phyloP scores from a whole-genome alignment of 2,113 vertebrate genomes.

The Ivindomyrus marchei region DNA sequence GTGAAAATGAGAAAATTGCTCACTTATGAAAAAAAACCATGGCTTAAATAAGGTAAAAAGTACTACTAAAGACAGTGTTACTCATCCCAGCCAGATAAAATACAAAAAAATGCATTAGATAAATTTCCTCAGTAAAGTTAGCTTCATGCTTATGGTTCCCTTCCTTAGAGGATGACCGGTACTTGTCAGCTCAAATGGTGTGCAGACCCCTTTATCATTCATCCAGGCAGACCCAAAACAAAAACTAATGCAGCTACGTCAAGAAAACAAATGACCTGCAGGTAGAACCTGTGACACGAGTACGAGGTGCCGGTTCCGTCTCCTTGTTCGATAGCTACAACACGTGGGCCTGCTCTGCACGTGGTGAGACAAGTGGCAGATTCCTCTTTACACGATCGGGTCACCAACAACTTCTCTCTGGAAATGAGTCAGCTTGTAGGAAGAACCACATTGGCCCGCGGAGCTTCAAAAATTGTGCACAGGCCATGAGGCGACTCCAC shows the following conservation, averaged over 20 bases:
- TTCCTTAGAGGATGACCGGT: not conserved
- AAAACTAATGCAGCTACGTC: not conserved
- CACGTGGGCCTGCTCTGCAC: not conserved
- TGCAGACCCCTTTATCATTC: not conserved
- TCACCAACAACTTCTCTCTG: not conserved
- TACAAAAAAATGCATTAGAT: not conserved
- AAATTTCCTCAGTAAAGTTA: not conserved
- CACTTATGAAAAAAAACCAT: not conserved
- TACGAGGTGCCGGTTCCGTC: not conserved
- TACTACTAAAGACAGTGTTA: not conserved
- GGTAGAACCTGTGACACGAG: not conserved
- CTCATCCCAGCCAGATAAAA: not conserved
- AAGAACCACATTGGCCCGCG: not conserved
- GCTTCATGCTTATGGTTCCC: not conserved
- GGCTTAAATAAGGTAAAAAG: not conserved
- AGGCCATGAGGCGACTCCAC: not conserved
- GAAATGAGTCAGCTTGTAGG: slow-evolving; percentile 13
- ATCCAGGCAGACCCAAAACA: not conserved
- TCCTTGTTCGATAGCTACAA: not conserved
- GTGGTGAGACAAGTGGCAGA: not conserved
- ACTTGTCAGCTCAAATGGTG: not conserved
- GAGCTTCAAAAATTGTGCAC: not conserved
- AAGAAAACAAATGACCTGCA: too few relatives aligned
- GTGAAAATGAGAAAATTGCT: not conserved
- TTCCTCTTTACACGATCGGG: not conserved